phyloP scores from a whole-genome alignment of 2,888 invertebrate genomes.

The Harpagoxenus sublaevis region DNA sequence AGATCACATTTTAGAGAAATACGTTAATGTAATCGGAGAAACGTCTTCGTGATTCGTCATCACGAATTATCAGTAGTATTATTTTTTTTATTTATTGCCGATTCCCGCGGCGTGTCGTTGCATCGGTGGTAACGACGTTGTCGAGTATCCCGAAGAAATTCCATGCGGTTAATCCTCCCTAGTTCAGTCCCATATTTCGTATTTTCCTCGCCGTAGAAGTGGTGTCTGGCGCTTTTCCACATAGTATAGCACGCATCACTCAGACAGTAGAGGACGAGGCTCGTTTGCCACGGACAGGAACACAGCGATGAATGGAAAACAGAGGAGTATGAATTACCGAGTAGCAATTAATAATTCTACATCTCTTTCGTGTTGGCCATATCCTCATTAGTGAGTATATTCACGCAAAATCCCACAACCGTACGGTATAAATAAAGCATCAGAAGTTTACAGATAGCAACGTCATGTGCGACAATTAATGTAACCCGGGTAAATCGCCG shows the following conservation, averaged over 20 bases:
- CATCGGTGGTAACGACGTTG: constrained; percentile 72
- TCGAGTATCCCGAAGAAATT: constrained; percentile 76
- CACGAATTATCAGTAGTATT: constrained; percentile 61
- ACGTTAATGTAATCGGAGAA: constrained; percentile 8
- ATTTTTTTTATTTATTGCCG: constrained; percentile 61
- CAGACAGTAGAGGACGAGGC: constrained; percentile 62
- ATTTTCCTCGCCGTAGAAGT: constrained; percentile 57
- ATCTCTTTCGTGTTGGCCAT: background rate
- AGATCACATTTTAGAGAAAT: background rate
- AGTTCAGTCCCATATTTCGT: constrained; percentile 69
- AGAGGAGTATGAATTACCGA: constrained; percentile 50
- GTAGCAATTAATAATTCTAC: constrained; percentile 52
- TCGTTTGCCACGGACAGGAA: constrained; percentile 53
- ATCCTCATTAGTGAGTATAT: background rate
- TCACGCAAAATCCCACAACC: constrained; percentile 25
- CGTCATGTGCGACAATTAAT: constrained; percentile 9
- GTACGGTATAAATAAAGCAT: background rate
- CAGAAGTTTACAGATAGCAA: constrained; percentile 9
- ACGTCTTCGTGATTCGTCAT: constrained; percentile 47
- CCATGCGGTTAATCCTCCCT: constrained; percentile 81
- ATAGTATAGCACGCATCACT: constrained; percentile 58
- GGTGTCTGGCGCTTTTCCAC: constrained; percentile 50
- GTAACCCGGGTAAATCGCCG: background rate
- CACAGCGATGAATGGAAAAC: constrained; percentile 26
- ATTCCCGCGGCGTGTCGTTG: constrained; percentile 76